Evolutionary conservation across 1,140 invertebrate genomes (phyloP).

Genomic region (Phocides pigmalion): DNA sequence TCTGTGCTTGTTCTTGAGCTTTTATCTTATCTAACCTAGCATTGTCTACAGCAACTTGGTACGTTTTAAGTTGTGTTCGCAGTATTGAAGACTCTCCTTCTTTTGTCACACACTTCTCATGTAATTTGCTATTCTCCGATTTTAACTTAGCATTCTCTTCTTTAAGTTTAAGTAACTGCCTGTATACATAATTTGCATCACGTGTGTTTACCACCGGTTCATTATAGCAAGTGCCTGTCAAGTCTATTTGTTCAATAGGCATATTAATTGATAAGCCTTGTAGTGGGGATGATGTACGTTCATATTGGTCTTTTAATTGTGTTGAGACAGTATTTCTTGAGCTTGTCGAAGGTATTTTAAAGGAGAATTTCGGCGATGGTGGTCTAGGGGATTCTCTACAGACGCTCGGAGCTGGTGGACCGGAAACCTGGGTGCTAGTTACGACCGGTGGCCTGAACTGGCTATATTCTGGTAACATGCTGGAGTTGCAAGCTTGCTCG

Average conservation of each 20-base stretch:
- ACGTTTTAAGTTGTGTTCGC: conserved; percentile 70
- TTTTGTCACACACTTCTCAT: conserved; percentile 76
- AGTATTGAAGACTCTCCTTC: conserved; percentile 79
- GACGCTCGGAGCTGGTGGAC: conserved; percentile 47
- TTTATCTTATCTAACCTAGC: conserved; percentile 70
- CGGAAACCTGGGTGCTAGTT: conserved; percentile 62
- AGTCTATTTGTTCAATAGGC: conserved; percentile 46
- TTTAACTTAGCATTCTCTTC: conserved; percentile 77
- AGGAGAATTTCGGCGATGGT: conserved; percentile 53
- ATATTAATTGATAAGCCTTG: conserved; percentile 55
- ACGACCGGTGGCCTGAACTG: conserved; percentile 63
- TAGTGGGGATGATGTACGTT: conserved; percentile 66
- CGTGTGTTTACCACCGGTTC: conserved; percentile 61
- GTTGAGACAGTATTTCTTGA: conserved; percentile 46
- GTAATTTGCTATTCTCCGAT: conserved; percentile 69
- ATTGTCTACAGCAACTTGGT: conserved; percentile 67
- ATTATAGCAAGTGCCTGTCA: conserved; percentile 49
- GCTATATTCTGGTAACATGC: conserved; percentile 63
- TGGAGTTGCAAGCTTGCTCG: conserved; percentile 63
- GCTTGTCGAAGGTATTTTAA: conserved; percentile 62
- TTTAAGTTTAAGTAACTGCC: conserved; percentile 61
- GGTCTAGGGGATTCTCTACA: too few relatives aligned
- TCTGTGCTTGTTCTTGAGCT: conserved; percentile 68
- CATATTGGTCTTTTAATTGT: conserved; percentile 59
- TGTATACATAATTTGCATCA: conserved; percentile 55